Conservation (phyloP, 2,888 invertebrate genomes). For the Cantharis lateralis region DNA sequence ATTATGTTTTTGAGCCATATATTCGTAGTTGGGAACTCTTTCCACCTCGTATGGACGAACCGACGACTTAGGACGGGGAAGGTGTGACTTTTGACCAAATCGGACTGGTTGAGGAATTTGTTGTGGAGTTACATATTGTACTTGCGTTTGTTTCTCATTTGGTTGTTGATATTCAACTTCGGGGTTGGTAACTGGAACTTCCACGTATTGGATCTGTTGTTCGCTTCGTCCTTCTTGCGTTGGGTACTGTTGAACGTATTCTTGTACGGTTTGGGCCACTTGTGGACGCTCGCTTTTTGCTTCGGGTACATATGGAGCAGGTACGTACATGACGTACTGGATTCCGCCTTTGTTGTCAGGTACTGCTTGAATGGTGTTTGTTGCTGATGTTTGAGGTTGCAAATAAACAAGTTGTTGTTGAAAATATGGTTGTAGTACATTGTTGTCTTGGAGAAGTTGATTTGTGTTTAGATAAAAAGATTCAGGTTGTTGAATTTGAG, state of each 20-base stretch:
- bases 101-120: neutral
- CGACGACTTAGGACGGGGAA: neutral
- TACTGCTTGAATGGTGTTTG: conserved; percentile 47
- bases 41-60: conserved; percentile 4
- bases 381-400: conserved; percentile 43
- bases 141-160: too few species aligned
- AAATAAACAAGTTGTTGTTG: conserved; percentile 47
- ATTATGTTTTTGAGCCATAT: conserved; percentile 37
- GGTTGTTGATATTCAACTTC: neutral
- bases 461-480: conserved; percentile 36
- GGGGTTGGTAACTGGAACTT: neutral
- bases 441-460: conserved; percentile 34
- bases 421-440: conserved; percentile 31
- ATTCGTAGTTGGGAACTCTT: conserved; percentile 18
- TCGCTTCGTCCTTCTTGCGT: neutral
- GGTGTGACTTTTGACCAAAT: neutral
- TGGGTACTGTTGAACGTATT: neutral
- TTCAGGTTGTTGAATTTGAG: conserved; percentile 1
- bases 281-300: conserved; percentile 17
- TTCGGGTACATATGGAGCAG: conserved; percentile 31
- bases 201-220: conserved; percentile 6
- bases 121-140: too few species aligned
- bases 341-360: conserved; percentile 48
- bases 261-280: conserved; percentile 7
- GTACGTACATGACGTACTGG: conserved; percentile 50